Conservation (phyloP, 2,797 vertebrate genomes). For the Cossypha caffra region DNA sequence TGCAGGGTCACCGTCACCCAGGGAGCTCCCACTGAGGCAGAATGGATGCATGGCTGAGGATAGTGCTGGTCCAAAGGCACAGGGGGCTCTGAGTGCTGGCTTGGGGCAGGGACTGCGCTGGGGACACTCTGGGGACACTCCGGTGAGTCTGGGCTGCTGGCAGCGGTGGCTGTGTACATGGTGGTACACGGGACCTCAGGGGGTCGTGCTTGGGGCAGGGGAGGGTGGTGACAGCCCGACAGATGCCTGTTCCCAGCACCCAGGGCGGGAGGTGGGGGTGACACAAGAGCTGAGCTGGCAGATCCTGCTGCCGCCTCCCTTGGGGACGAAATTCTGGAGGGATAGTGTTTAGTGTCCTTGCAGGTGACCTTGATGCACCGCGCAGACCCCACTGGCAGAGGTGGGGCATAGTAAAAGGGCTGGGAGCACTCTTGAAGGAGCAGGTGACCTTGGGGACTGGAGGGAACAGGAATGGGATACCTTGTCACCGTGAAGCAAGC, state of each 20-base stretch:
- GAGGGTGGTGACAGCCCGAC: not conserved
- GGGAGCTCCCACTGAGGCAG: not conserved
- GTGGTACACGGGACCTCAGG: accelerated
- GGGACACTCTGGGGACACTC: accelerated
- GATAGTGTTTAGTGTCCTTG: not conserved
- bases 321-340: accelerated
- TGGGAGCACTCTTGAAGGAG: not conserved
- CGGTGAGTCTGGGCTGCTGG: not conserved
- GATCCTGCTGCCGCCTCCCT: not conserved
- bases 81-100: not conserved
- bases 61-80: not conserved
- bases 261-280: accelerated
- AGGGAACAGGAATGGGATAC: not conserved
- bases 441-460: not conserved
- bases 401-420: not conserved
- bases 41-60: accelerated
- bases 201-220: not conserved
- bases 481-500: accelerated
- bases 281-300: accelerated
- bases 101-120: accelerated
- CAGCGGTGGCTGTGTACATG: accelerated
- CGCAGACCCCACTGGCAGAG: not conserved
- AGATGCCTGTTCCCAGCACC: not conserved
- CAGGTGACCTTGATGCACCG: accelerated
- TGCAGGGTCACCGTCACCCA: accelerated